phyloP scores from a whole-genome alignment of 92 coral and sea anemone species.

The Pocillopora grandis region DNA sequence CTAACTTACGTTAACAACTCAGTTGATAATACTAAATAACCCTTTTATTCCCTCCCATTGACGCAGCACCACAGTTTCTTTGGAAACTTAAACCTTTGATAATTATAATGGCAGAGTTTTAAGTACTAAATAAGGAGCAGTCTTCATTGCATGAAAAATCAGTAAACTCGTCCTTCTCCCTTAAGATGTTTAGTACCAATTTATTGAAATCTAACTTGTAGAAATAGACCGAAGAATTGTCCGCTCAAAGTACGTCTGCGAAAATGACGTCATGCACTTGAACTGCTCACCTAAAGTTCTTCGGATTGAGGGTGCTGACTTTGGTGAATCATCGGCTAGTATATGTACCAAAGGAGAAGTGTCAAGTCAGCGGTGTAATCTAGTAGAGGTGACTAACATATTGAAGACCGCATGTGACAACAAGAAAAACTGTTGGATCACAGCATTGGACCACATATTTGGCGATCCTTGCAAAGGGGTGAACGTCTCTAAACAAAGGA shows the following conservation, averaged over 20 bases:
- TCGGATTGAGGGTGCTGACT: conserved; percentile 28
- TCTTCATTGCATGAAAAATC: too few relatives aligned
- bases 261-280: conserved; percentile 11
- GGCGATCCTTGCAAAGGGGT: conserved; percentile 30
- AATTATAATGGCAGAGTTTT: too few relatives aligned
- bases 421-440: conserved; percentile 1
- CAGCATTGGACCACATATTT: conserved; percentile 8
- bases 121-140: too few relatives aligned
- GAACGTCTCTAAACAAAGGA: neutral
- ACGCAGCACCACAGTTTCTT: too few relatives aligned
- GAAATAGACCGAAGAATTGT: conserved; percentile 14
- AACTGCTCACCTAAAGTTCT: conserved; percentile 18
- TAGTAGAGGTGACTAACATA: conserved; percentile 11
- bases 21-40: too few relatives aligned
- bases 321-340: conserved; percentile 2
- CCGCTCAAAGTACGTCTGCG: conserved; percentile 13
- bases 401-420: conserved; percentile 22
- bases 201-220: neutral
- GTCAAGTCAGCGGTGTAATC: neutral
- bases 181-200: neutral
- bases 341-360: conserved; percentile 1
- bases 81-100: too few relatives aligned
- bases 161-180: too few relatives aligned
- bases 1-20: too few relatives aligned
- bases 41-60: too few relatives aligned